A percentile compares a stretch with the other conserved stretches of the same genome.
These are phyloP conservation scores for Coremacera marginata DNA, from an alignment of 2,888 invertebrate species.

Conservation along the genomic window DNA sequence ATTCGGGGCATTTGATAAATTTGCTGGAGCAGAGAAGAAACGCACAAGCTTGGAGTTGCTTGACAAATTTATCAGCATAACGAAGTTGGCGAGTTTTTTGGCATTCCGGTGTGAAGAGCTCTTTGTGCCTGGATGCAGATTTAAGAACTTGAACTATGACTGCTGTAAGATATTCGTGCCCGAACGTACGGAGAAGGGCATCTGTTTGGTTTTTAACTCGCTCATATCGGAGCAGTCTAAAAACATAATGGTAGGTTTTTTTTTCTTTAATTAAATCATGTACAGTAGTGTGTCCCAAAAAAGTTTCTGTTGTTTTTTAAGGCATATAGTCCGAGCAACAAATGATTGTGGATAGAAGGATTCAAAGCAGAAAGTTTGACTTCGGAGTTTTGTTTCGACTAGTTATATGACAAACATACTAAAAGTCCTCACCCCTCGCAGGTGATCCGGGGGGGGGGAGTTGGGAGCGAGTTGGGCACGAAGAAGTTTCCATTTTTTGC, in stretches of 20 bases:
- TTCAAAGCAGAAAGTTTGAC: no score
- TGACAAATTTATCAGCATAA: conserved; percentile 52
- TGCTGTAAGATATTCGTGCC: conserved; percentile 70
- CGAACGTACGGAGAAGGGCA: conserved; percentile 68
- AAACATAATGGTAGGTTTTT: conserved; percentile 52
- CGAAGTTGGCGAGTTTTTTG: conserved; percentile 54
- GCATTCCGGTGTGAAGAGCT: conserved; percentile 68
- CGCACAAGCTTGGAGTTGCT: conserved; percentile 46
- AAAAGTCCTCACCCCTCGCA: no score
- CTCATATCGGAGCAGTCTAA: conserved; percentile 57
- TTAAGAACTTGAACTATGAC: conserved; percentile 64
- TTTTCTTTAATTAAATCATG: neutral
- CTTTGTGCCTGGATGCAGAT: conserved; percentile 67
- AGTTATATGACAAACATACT: no score
- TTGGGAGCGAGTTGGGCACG: no score
- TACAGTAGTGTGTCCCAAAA: no score
- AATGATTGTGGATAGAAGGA: no score
- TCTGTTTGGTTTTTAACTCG: conserved; percentile 70
- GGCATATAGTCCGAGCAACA: no score
- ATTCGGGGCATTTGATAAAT: conserved; percentile 51
- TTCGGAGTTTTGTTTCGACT: no score
- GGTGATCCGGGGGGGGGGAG: no score
- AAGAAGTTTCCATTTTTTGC: no score
- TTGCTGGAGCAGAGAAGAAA: conserved; percentile 43
- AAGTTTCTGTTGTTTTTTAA: no score